phyloP scores from a whole-genome alignment of 2,888 invertebrate species.

The Leptarthrus brevirostris region DNA sequence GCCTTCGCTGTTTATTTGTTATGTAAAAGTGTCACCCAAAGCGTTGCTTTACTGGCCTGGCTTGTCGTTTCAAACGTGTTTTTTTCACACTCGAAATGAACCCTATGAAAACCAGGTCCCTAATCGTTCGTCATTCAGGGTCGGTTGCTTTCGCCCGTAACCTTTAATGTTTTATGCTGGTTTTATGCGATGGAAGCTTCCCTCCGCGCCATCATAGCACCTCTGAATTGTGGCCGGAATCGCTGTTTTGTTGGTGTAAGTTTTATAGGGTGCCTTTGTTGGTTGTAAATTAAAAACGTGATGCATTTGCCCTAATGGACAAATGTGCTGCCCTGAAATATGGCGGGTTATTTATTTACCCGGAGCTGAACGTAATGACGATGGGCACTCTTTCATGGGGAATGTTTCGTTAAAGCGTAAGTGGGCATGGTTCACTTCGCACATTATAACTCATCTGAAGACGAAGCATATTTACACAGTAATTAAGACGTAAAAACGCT shows the following conservation, averaged over 20 bases:
- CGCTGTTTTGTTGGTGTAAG: constrained; percentile 3
- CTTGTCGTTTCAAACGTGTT: not conserved
- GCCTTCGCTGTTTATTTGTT: constrained; percentile 21
- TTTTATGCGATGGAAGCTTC: not conserved
- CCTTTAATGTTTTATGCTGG: constrained; percentile 40
- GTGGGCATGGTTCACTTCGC: constrained; percentile 45
- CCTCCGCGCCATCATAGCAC: not conserved
- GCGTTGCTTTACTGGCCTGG: not conserved
- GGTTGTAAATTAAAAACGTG: constrained; percentile 50
- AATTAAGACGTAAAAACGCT: constrained; percentile 30
- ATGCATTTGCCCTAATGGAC: constrained; percentile 49
- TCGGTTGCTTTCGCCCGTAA: constrained; percentile 34
- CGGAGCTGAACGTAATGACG: constrained; percentile 12
- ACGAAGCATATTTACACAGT: constrained; percentile 32
- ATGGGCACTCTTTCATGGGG: not conserved
- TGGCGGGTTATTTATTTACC: constrained; percentile 44
- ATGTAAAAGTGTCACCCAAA: constrained; percentile 23
- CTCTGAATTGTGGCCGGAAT: not conserved
- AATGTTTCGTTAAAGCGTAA: constrained; percentile 31
- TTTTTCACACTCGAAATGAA: not conserved
- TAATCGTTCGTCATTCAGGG: constrained; percentile 44
- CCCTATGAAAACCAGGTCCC: not conserved
- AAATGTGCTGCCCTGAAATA: constrained; percentile 43
- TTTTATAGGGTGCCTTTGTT: constrained; percentile 46
- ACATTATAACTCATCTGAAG: constrained; percentile 38